A percentile compares a stretch with the other conserved stretches of the same genome.
Evolutionary conservation across 2,113 vertebrate genomes (phyloP).

Genomic region (Chaetodon auriga): DNA sequence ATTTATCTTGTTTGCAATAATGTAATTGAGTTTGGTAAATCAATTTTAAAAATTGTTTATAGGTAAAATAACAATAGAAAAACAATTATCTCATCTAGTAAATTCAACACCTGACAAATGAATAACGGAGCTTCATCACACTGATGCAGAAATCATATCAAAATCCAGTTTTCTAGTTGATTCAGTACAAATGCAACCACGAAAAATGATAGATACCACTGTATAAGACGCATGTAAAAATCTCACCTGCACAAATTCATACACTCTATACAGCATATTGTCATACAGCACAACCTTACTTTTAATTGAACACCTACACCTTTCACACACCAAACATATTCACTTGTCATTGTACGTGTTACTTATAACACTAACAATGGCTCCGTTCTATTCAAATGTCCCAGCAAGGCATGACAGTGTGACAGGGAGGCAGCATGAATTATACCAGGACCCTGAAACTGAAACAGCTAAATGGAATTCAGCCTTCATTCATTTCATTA

Average conservation of each 20-base stretch:
- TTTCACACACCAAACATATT: background rate
- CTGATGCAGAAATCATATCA: background rate
- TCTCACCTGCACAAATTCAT: background rate
- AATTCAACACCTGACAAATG: background rate
- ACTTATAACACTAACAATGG: background rate
- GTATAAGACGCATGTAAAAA: too few species aligned
- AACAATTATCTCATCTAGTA: background rate
- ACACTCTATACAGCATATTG: background rate
- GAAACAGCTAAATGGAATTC: slow-evolving; percentile 1
- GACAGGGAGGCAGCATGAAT: background rate
- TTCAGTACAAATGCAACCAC: background rate
- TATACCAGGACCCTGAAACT: background rate
- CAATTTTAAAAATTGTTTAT: too few species aligned
- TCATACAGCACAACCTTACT: background rate
- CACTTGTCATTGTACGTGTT: background rate
- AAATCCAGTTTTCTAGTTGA: background rate
- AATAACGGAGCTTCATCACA: background rate
- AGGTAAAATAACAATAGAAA: background rate
- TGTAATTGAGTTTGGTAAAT: background rate
- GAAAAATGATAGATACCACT: background rate
- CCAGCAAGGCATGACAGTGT: background rate
- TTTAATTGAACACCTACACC: too few species aligned
- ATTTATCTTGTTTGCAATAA: too few species aligned
- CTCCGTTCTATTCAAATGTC: background rate
- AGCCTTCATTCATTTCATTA: background rate